These are phyloP conservation scores for Eulacestoma nigropectus DNA, from an alignment of 2,113 vertebrate species.

Conservation along the genomic window DNA sequence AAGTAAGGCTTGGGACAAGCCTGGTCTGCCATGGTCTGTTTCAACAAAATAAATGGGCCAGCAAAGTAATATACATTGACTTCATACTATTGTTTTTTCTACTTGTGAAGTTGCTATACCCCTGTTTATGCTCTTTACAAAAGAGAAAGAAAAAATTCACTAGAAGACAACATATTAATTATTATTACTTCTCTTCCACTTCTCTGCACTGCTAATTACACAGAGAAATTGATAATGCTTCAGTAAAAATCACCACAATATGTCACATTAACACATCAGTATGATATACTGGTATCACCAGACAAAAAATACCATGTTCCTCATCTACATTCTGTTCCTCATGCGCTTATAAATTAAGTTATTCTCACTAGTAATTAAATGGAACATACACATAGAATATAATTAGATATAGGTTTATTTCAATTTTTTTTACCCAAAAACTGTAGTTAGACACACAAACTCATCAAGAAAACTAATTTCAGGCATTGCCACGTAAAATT, in stretches of 20 bases:
- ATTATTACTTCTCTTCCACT: not conserved
- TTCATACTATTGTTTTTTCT: not conserved
- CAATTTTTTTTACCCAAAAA: not conserved
- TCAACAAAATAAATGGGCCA: not conserved
- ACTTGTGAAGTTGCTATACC: not conserved
- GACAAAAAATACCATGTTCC: not conserved
- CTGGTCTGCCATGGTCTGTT: not conserved
- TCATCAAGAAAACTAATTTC: not conserved
- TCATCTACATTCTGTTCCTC: not conserved
- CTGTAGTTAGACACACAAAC: not conserved
- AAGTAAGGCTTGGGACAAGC: not conserved
- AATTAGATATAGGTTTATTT: not conserved
- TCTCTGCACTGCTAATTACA: not conserved
- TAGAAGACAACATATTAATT: not conserved
- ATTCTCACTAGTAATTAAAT: not conserved
- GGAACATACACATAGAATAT: not conserved
- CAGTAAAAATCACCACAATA: not conserved
- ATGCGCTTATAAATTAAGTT: not conserved
- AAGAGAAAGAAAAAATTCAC: not conserved
- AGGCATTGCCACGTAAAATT: not conserved
- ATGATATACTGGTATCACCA: not conserved
- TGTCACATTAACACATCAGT: not conserved
- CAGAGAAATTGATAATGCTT: not conserved
- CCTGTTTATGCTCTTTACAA: not conserved
- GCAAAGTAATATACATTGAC: not conserved